phyloP scores from a whole-genome alignment of 2,113 vertebrate species.

The Cheirogaleus medius region DNA sequence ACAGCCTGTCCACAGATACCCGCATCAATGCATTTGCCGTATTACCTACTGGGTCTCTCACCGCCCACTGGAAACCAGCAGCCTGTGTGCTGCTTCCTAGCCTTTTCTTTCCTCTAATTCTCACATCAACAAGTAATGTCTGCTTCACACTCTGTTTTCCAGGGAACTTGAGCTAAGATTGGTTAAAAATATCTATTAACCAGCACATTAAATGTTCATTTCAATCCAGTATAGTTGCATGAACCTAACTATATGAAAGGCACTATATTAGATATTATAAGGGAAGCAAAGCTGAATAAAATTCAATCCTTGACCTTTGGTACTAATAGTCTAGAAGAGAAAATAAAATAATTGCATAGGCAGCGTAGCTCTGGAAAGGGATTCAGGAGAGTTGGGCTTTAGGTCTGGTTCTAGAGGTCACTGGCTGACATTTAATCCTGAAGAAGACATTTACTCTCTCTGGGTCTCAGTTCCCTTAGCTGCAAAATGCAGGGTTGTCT shows the following conservation, averaged over 20 bases:
- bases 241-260: background rate
- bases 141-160: background rate
- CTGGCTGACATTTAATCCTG: background rate
- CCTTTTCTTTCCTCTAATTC: background rate
- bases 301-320: background rate
- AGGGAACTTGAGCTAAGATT: background rate
- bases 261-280: background rate
- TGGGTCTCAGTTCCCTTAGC: background rate
- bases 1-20: background rate
- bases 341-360: background rate
- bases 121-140: background rate
- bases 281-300: background rate
- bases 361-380: background rate
- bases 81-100: background rate
- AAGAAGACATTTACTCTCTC: background rate
- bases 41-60: background rate
- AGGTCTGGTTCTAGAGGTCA: background rate
- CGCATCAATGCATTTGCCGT: background rate
- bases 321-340: background rate
- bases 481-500: background rate
- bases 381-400: background rate
- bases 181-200: background rate
- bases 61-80: background rate
- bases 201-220: background rate
- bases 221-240: background rate